phyloP scores from a whole-genome alignment of 2,888 invertebrate species.

The Fragum sueziense region DNA sequence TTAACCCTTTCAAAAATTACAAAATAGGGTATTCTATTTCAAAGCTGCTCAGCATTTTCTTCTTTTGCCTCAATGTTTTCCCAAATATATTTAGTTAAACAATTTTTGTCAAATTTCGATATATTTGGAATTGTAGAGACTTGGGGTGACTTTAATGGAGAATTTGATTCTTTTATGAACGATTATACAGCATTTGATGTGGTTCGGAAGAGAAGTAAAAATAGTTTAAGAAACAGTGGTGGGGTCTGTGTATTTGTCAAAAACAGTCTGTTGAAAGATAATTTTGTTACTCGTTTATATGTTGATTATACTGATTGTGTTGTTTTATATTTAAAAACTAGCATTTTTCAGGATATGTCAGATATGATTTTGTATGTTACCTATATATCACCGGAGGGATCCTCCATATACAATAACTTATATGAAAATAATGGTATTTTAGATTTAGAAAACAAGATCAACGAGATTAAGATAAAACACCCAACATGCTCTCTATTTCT shows the following conservation, averaged over 20 bases:
- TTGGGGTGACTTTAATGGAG: neutral
- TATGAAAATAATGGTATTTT: neutral
- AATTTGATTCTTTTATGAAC: neutral
- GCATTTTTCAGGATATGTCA: neutral
- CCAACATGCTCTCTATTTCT: neutral
- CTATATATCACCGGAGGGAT: neutral
- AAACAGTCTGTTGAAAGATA: neutral
- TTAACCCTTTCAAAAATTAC: too few relatives aligned
- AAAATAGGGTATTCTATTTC: too few relatives aligned
- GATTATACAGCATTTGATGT: neutral
- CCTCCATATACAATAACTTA: neutral
- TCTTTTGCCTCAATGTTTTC: too few relatives aligned
- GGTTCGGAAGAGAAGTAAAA: neutral
- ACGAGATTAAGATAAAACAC: neutral
- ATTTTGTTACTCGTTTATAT: neutral
- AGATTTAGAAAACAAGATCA: neutral
- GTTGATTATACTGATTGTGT: neutral
- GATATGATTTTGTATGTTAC: neutral
- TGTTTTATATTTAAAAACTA: neutral
- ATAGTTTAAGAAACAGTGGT: slow-evolving; percentile 4
- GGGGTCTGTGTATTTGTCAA: neutral
- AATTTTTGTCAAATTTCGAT: neutral
- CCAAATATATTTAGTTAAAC: too few relatives aligned
- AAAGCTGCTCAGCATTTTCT: too few relatives aligned
- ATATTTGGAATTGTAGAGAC: neutral